A percentile compares a stretch with the other conserved stretches of the same genome.
These are phyloP conservation scores for Scalopus aquaticus DNA, from an alignment of 2,113 vertebrate species.

Conservation along the genomic window DNA sequence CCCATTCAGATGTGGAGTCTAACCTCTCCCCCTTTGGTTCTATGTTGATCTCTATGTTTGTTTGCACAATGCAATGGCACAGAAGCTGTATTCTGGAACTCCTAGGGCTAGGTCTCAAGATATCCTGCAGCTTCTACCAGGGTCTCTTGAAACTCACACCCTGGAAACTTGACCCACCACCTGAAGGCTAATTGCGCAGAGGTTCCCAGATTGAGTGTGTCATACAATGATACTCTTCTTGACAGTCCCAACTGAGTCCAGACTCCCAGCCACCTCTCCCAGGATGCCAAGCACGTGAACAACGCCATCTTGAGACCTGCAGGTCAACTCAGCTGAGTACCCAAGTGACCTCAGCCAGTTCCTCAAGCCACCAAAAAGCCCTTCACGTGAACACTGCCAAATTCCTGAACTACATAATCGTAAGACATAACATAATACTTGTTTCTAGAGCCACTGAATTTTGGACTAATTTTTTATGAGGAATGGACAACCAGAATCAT, in stretches of 20 bases:
- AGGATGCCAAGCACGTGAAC: not conserved
- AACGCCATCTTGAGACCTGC: not conserved
- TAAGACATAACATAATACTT: not conserved
- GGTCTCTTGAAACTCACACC: not conserved
- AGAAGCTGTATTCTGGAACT: not conserved
- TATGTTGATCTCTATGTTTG: not conserved
- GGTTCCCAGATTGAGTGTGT: too few relatives aligned
- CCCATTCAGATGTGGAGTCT: not conserved
- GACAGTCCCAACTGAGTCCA: not conserved
- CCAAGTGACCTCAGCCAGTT: not conserved
- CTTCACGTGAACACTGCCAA: not conserved
- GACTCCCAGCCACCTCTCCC: not conserved
- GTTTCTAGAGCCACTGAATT: not conserved
- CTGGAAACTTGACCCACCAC: too few relatives aligned
- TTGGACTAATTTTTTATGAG: not conserved
- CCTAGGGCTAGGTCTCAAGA: not conserved
- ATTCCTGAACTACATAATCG: not conserved
- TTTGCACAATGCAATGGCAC: not conserved
- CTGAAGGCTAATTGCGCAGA: not conserved
- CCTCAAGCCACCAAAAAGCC: not conserved
- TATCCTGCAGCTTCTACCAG: not conserved
- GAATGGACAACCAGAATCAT: not conserved
- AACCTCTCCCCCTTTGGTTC: not conserved
- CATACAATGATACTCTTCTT: fast-evolving
- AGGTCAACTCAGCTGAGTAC: not conserved